phyloP scores from a whole-genome alignment of 1,140 invertebrate species.

The Drosophila sucinea region DNA sequence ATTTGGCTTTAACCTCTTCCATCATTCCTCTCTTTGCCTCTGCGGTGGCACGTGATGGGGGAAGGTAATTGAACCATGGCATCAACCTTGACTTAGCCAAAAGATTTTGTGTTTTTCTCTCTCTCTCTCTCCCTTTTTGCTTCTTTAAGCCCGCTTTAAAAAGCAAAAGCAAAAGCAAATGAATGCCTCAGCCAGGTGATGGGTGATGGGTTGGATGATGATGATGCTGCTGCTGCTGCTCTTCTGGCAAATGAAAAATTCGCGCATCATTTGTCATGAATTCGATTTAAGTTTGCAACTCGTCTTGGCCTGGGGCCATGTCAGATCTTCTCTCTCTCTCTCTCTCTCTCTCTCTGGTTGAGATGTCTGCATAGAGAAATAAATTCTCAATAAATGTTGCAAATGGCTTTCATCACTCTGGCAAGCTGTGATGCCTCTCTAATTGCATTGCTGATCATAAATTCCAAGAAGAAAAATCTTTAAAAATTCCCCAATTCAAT shows the following conservation, averaged over 20 bases:
- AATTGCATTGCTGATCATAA: slow-evolving; percentile 1
- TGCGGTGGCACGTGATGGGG: slow-evolving; percentile 19
- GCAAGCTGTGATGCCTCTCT: neutral
- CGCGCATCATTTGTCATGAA: slow-evolving; percentile 77
- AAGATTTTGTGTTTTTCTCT: slow-evolving; percentile 29
- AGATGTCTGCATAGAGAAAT: neutral
- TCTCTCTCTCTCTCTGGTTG: neutral
- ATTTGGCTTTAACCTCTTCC: slow-evolving; percentile 75
- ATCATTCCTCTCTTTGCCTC: slow-evolving; percentile 23
- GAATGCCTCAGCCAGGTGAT: slow-evolving; percentile 12
- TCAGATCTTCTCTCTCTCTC: neutral
- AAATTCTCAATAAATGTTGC: slow-evolving; percentile 5
- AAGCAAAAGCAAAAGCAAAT: neutral
- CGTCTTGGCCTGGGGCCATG: neutral
- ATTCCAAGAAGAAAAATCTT: neutral
- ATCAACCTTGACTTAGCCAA: slow-evolving; percentile 66
- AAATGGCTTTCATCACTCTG: neutral
- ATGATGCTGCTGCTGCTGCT: slow-evolving; percentile 9
- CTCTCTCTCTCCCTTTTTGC: slow-evolving; percentile 5
- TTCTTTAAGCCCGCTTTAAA: slow-evolving; percentile 12
- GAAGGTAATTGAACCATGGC: slow-evolving; percentile 69
- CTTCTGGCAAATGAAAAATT: slow-evolving; percentile 53
- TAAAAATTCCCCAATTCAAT: neutral
- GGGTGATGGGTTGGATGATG: slow-evolving; percentile 10
- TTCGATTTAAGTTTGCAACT: slow-evolving; percentile 72